Conservation (phyloP, 2,113 vertebrate species). For the Edolisoma coerulescens region DNA sequence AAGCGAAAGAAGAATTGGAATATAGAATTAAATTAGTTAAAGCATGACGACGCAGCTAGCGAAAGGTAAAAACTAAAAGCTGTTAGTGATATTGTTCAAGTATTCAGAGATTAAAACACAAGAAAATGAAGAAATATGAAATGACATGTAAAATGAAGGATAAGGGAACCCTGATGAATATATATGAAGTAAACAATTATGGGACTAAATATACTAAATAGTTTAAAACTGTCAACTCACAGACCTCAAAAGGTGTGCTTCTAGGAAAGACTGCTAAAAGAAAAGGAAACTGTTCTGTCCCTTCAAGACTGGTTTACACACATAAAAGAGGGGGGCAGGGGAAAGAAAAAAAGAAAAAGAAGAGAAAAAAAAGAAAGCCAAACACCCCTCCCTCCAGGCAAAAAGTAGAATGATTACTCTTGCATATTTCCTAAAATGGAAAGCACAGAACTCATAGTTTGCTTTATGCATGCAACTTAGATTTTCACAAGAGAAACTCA, state of each 20-base stretch:
- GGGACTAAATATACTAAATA: neutral
- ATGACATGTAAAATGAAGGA: neutral
- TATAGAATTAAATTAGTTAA: neutral
- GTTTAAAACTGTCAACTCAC: neutral
- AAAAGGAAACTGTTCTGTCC: neutral
- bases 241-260: neutral
- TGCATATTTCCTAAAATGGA: neutral
- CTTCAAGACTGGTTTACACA: neutral
- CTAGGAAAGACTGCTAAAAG: neutral
- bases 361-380: neutral
- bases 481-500: neutral
- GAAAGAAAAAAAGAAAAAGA: too few relatives aligned
- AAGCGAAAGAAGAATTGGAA: neutral
- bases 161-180: neutral
- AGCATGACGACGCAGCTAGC: neutral
- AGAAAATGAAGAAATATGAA: neutral
- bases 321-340: neutral
- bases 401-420: neutral
- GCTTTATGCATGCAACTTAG: neutral
- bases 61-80: neutral
- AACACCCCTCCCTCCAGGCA: accelerated
- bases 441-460: neutral
- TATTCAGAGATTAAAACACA: neutral
- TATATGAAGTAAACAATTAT: neutral
- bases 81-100: accelerated